Base-by-base conservation (phyloP, 2,888 invertebrate genomes). In the Archips crataeganus region DNA sequence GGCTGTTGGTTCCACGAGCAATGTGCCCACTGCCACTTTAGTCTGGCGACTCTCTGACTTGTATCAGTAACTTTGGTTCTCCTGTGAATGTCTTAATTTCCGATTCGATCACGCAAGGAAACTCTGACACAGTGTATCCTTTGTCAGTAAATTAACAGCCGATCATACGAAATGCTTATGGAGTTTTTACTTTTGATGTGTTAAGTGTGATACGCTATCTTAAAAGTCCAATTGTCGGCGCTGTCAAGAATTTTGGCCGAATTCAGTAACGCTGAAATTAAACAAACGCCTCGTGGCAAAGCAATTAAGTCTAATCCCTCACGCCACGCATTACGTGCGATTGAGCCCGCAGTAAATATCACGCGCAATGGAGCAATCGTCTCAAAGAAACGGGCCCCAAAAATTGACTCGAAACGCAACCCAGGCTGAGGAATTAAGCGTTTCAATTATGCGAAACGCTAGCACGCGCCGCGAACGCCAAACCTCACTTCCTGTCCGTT, bases 401-500 rank as follows among this genome's bases (percentile, higher is more conserved):
- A 76, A 77, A 77, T 78, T 75, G 79, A 79, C 77, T 79, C 66
- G n/a, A 71, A 66, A 76, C 75, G 67, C 77, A 77, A 78, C 75
- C 75, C 54, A 15, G 76, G 75, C 79, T 71, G 77, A 78, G 71
- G 76, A 80, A 80, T 82, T 79, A 78, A 79, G 77, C 78, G 74
- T 80, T 82, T 83, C 81, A 81, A 81, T 81, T 82, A 80, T 78
- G 71, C 72, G 78, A 74, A 73, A 54, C 66, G 68, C 73, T 63
- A 73, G 68, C 73, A 72, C 69, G 71, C 77, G 68, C 74, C 74
- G 63, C 62, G 63, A 61, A 69, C 74, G 71, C 67, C 75, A 70
- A 76, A 76, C 77, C 74, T 77, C 75, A 73, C 75, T 77, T 75
- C 77, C 74, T 74, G 74, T 75, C 70, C 83, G 83, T 87, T 86